These are phyloP conservation scores for Tetanocera ferruginea DNA, from an alignment of 2,888 invertebrate species.

Conservation along the genomic window DNA sequence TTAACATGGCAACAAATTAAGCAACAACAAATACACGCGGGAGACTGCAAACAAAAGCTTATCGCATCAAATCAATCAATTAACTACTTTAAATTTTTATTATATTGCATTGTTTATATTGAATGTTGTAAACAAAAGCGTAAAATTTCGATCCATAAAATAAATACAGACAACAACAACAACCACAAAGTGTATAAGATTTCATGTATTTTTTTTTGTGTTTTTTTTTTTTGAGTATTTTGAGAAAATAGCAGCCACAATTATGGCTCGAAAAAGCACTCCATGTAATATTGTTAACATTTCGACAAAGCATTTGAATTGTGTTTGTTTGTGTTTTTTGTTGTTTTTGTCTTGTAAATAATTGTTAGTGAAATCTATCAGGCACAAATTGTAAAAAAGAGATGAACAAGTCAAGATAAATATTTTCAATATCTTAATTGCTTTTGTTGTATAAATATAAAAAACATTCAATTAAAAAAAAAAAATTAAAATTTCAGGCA, in stretches of 20 bases:
- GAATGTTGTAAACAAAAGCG: constrained; percentile 16
- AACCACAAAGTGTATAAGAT: not conserved
- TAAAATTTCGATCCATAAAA: not conserved
- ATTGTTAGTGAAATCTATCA: not conserved
- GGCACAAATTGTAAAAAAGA: not conserved
- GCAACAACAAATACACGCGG: not conserved
- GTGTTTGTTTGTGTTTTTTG: not conserved
- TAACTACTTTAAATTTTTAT: constrained; percentile 27
- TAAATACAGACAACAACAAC: not conserved
- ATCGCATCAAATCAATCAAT: constrained; percentile 28
- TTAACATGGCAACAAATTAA: not conserved
- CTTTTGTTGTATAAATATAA: not conserved
- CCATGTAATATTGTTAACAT: constrained; percentile 16
- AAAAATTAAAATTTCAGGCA: not conserved
- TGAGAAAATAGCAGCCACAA: not conserved
- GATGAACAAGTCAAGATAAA: constrained; percentile 24
- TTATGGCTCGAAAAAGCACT: not conserved
- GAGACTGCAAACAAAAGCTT: constrained; percentile 7
- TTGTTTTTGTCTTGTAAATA: constrained; percentile 12
- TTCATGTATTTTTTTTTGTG: not conserved
- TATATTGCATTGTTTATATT: constrained; percentile 2
- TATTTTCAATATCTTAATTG: constrained; percentile 28
- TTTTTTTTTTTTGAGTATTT: not conserved
- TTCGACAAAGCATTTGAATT: constrained; percentile 10
- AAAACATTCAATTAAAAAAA: not conserved